These are phyloP conservation scores for Polyodon spathula DNA, from an alignment of 2,113 vertebrate species.

Conservation along the genomic window DNA sequence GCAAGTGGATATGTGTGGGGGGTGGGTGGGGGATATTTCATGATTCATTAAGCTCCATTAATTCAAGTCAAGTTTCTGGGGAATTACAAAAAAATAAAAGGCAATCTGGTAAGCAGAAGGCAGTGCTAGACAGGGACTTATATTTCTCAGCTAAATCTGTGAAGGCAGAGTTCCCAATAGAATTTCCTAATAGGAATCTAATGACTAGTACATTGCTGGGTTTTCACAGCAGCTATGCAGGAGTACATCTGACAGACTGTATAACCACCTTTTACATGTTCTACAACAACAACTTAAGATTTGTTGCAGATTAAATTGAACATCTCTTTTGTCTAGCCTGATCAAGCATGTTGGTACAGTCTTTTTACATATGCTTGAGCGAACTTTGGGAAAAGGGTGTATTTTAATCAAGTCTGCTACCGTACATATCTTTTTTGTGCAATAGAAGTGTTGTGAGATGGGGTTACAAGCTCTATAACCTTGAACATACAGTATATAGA, in stretches of 20 bases:
- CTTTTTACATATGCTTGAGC: too few relatives aligned
- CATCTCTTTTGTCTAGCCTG: neutral
- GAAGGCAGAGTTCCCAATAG: slow-evolving; percentile 14
- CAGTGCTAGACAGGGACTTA: slow-evolving; percentile 13
- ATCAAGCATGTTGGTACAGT: too few relatives aligned
- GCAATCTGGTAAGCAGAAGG: slow-evolving; percentile 10
- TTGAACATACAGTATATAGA: too few relatives aligned
- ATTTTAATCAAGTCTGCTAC: too few relatives aligned
- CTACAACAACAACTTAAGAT: slow-evolving; percentile 15
- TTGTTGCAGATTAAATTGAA: neutral
- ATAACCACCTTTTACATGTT: slow-evolving; percentile 8
- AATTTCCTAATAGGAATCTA: slow-evolving; percentile 29
- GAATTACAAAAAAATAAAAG: slow-evolving; percentile 22
- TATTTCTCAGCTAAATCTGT: slow-evolving; percentile 16
- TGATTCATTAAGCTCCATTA: slow-evolving; percentile 33
- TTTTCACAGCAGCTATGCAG: slow-evolving; percentile 7
- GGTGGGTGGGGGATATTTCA: slow-evolving; percentile 24
- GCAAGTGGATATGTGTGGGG: slow-evolving; percentile 15
- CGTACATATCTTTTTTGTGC: too few relatives aligned
- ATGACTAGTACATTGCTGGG: slow-evolving; percentile 22
- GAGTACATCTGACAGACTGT: slow-evolving; percentile 12
- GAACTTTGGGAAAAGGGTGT: too few relatives aligned
- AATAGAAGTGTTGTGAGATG: too few relatives aligned
- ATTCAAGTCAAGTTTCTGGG: slow-evolving; percentile 27
- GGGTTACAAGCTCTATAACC: too few relatives aligned